Evolutionary conservation across 2,113 vertebrate species (phyloP).

Genomic region (Scartelaos histophorus): DNA sequence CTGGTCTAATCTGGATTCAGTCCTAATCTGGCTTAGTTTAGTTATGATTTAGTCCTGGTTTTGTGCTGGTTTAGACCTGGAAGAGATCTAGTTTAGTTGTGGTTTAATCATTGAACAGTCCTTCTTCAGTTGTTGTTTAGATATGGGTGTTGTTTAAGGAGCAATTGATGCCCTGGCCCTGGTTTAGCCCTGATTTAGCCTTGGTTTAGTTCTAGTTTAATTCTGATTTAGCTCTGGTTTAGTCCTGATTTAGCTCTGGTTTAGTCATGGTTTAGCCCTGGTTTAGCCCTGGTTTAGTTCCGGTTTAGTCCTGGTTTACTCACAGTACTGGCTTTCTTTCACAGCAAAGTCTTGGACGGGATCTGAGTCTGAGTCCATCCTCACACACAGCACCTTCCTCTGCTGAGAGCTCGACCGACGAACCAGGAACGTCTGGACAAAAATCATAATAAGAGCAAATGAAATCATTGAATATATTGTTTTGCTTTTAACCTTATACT

Average conservation of each 20-base stretch:
- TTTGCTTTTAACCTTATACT: neutral
- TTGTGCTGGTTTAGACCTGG: neutral
- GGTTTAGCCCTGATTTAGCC: neutral
- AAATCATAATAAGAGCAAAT: neutral
- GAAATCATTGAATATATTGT: neutral
- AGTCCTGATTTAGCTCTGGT: too few species aligned
- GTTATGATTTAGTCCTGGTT: neutral
- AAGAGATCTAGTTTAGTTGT: neutral
- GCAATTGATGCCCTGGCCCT: neutral
- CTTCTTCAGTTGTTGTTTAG: neutral
- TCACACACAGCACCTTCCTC: constrained; percentile 90
- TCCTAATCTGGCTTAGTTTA: too few species aligned
- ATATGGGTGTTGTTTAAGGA: too few species aligned
- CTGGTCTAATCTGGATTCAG: too few species aligned
- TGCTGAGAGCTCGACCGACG: constrained; percentile 84
- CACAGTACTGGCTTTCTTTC: constrained; percentile 92
- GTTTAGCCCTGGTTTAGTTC: too few species aligned
- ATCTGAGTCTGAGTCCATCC: constrained; percentile 77
- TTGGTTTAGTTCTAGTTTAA: too few species aligned
- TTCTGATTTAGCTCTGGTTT: neutral
- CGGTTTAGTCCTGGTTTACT: constrained; percentile 48
- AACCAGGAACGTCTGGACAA: constrained; percentile 86
- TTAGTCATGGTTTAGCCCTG: too few species aligned
- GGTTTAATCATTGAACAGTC: neutral
- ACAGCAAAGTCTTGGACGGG: constrained; percentile 86